Conservation (phyloP, 64 coral and sea anemone species). For the Dendronephthya gigantea region DNA sequence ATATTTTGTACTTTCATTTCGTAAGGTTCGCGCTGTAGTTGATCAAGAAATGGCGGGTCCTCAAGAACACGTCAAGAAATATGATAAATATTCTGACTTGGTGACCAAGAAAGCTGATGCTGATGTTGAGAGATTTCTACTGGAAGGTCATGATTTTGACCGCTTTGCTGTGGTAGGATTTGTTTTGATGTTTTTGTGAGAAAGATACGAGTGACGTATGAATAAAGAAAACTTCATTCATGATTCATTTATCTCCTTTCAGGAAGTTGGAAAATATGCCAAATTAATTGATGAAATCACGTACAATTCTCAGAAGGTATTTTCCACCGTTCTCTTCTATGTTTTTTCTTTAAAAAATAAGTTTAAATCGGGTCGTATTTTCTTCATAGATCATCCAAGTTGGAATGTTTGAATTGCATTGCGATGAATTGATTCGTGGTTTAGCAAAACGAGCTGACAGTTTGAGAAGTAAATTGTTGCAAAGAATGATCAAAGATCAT, state of each 20-base stretch:
- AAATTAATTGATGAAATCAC: constrained; percentile 83
- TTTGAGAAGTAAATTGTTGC: constrained; percentile 76
- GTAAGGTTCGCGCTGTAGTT: constrained; percentile 65
- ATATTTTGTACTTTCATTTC: no score
- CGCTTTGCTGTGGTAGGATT: constrained; percentile 77
- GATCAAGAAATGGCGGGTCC: constrained; percentile 81
- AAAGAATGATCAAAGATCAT: constrained; percentile 97
- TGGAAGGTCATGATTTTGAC: constrained; percentile 92
- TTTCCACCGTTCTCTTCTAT: not conserved
- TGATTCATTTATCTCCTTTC: not conserved
- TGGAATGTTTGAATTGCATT: constrained; percentile 99
- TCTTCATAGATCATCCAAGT: constrained; percentile 62
- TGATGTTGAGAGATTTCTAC: constrained; percentile 78
- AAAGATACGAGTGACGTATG: not conserved
- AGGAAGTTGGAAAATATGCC: constrained; percentile 96
- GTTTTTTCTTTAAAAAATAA: not conserved
- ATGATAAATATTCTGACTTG: constrained; percentile 90
- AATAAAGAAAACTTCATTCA: not conserved
- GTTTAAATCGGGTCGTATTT: not conserved
- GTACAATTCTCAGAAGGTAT: constrained; percentile 92
- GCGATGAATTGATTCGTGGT: constrained; percentile 93
- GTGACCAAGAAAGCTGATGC: constrained; percentile 71
- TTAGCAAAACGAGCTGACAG: constrained; percentile 80
- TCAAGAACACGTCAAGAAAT: constrained; percentile 77
- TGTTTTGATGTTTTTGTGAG: not conserved